A percentile compares a stretch with the other conserved stretches of the same genome.
Evolutionary conservation across 2,797 vertebrate genomes (phyloP).

Genomic region (Megaceryle alcyon): DNA sequence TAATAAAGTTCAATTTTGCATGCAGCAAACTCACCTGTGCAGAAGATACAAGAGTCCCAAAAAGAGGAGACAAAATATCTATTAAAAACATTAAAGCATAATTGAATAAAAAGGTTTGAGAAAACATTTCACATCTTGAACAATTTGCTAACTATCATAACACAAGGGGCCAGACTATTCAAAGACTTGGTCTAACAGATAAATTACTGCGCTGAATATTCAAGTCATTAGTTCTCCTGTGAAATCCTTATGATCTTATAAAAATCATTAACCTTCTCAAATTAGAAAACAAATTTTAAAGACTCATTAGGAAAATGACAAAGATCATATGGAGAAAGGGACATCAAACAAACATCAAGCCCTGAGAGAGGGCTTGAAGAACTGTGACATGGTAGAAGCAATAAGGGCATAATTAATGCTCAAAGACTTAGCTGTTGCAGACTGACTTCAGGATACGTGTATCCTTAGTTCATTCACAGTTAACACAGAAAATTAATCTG

Average conservation of each 20-base stretch:
- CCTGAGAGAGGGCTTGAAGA: background rate
- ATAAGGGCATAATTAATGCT: background rate
- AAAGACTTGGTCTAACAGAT: background rate
- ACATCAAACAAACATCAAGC: background rate
- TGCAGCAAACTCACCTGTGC: constrained; percentile 86
- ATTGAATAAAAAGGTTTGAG: background rate
- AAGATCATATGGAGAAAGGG: background rate
- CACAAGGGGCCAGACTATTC: background rate
- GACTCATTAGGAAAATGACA: background rate
- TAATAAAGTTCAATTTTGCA: background rate
- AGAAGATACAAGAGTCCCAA: constrained; percentile 92
- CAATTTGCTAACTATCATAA: background rate
- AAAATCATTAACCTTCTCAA: background rate
- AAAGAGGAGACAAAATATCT: constrained; percentile 97
- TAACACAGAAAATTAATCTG: background rate
- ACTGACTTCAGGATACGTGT: background rate
- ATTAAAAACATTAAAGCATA: constrained; percentile 54
- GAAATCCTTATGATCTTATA: background rate
- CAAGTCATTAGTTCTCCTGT: background rate
- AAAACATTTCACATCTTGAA: background rate
- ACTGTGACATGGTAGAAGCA: background rate
- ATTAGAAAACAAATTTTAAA: background rate
- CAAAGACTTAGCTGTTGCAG: background rate
- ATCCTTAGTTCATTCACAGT: background rate
- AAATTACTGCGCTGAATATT: background rate